Evolutionary conservation across 1,140 invertebrate genomes (phyloP).

Genomic region (Tachypleus tridentatus): DNA sequence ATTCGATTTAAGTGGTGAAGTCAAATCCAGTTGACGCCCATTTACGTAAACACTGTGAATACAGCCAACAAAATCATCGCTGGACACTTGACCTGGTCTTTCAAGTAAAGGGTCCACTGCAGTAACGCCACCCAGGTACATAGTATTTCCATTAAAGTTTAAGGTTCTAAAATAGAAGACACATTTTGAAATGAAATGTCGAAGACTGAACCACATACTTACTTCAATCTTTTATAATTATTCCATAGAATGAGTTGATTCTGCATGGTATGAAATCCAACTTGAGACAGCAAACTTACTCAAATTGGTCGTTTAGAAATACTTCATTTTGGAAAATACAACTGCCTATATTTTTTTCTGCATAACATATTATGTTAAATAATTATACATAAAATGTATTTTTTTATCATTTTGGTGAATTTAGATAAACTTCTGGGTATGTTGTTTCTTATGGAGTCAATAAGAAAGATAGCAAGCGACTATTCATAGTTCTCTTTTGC

Average conservation of each 20-base stretch:
- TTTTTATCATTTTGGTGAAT: too few species aligned
- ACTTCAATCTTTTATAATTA: not conserved
- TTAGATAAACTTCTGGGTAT: too few species aligned
- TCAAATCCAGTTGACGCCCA: conserved; percentile 63
- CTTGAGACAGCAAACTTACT: conserved; percentile 8
- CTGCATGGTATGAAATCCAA: conserved; percentile 5
- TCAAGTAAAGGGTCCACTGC: conserved; percentile 71
- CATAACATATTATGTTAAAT: too few species aligned
- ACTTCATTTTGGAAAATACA: too few species aligned
- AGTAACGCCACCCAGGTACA: conserved; percentile 70
- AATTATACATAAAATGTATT: too few species aligned
- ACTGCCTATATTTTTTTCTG: too few species aligned
- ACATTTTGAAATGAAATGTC: not conserved
- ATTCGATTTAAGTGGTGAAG: conserved; percentile 51
- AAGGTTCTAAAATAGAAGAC: conserved; percentile 54
- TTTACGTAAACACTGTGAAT: conserved; percentile 80
- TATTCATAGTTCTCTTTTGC: too few species aligned
- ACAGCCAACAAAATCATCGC: conserved; percentile 86
- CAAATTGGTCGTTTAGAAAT: conserved; percentile 6
- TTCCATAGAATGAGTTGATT: conserved; percentile 16
- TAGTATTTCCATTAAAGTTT: conserved; percentile 79
- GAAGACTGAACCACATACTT: not conserved
- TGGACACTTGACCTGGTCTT: conserved; percentile 70
- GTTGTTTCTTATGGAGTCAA: too few species aligned
- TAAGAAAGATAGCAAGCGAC: too few species aligned